Evolutionary conservation across 2,113 vertebrate genomes (phyloP).

Genomic region (Neodon shergylaensis): DNA sequence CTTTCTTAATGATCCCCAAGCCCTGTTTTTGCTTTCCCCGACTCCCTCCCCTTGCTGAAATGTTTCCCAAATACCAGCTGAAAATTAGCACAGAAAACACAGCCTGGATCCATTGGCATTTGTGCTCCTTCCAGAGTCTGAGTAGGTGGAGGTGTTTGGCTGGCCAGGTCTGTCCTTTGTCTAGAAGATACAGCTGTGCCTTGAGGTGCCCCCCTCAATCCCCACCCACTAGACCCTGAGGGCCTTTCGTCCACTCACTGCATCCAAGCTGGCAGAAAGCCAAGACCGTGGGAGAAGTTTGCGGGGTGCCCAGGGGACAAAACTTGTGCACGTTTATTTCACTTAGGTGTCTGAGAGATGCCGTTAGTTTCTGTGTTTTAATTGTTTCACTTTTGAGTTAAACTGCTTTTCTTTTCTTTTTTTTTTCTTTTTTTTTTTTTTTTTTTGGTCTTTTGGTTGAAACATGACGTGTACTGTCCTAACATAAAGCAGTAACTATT

Average conservation of each 20-base stretch:
- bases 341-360: constrained; percentile 66
- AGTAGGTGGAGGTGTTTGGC: constrained; percentile 73
- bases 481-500: constrained; percentile 71
- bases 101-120: constrained; percentile 68
- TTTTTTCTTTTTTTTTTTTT: constrained; percentile 66
- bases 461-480: constrained; percentile 73
- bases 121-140: constrained; percentile 70
- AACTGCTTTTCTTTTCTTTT: constrained; percentile 68
- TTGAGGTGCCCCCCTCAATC: constrained; percentile 60
- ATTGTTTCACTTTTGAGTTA: constrained; percentile 81
- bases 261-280: constrained; percentile 65
- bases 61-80: constrained; percentile 69
- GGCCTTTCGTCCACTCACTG: constrained; percentile 59
- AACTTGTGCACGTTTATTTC: constrained; percentile 52
- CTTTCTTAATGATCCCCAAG: constrained; percentile 66
- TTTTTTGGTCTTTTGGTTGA: constrained; percentile 68
- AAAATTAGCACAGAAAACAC: constrained; percentile 76
- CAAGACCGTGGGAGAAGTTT: constrained; percentile 66
- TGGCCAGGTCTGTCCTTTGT: constrained; percentile 67
- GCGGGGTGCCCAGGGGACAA: constrained; percentile 64
- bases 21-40: background rate
- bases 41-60: constrained; percentile 42
- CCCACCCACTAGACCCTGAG: constrained; percentile 63
- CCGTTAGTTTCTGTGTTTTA: constrained; percentile 25
- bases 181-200: constrained; percentile 70